Evolutionary conservation across 2,113 vertebrate genomes (phyloP), one percentile per base, ranked within the genome.

Genomic region (Limanda limanda): DNA sequence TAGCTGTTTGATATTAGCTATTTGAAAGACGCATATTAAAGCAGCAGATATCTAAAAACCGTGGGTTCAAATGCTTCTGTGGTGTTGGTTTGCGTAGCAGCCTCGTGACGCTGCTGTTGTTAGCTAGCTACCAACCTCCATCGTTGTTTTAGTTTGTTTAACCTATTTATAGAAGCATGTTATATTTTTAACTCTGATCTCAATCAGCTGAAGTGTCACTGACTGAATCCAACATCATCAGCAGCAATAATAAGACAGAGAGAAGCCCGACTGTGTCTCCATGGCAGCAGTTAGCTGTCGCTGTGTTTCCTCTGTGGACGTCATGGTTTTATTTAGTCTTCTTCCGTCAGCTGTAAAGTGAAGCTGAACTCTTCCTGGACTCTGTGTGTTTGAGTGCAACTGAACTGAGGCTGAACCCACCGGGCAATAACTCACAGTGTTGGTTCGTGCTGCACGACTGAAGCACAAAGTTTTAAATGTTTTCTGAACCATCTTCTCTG

Each of bases 401-500:
- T 71, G 60, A 5, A 40, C 55, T 31, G 51, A 68, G 47, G 56
- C 48, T 25, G 40, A 60, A 35, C 51, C 42, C 14, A 59, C 57
- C 52, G 27, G 74, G 61, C 62, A 63, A 85, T 78, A 78, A 77
- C 7, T 42, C 48, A 31, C 27, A 15, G 37, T n/a, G 2, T 40
- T 24, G 4, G 8, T 5, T 2, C 31, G 52, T 60, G 59, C 56
- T 52, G 57, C 51, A 51, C 13, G 51, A 20, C 66, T 37, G 68
- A 77, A 27, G 25, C 63, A 20, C 31, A 17, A 37, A 51, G 47
- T 58, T 58, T 58, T 7, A n/a, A 18, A 59, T 37, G 35, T 52
- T 54, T 24, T 47, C 11, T 63, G 48, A 64, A 54, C 21, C 64
- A 76, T 82, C 80, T 77, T 77, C 71, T 20, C 74, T 66, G 45